Evolutionary conservation across 2,888 invertebrate genomes (phyloP).

Genomic region (Drosophila yooni): DNA sequence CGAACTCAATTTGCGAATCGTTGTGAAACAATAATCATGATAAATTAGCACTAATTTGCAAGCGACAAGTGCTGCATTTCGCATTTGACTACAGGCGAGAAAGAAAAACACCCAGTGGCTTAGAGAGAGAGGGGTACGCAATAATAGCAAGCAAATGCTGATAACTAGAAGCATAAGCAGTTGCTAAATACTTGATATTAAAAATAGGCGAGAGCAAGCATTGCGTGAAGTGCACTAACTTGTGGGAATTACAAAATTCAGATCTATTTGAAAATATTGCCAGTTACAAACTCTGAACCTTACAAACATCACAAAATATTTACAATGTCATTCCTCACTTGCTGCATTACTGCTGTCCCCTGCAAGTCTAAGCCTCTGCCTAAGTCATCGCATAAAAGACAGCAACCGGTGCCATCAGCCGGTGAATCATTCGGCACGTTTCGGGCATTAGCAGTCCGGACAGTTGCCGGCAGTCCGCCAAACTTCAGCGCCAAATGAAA

Average conservation of each 20-base stretch:
- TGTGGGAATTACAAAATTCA: not conserved
- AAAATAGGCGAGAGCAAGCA: constrained; percentile 8
- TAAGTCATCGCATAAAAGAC: constrained; percentile 5
- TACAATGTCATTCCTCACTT: not conserved
- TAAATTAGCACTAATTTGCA: constrained; percentile 75
- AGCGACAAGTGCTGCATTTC: constrained; percentile 60
- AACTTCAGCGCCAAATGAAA: constrained; percentile 62
- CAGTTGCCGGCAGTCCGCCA: constrained; percentile 37
- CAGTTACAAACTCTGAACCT: not conserved
- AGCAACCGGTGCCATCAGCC: constrained; percentile 20
- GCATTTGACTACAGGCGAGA: constrained; percentile 14
- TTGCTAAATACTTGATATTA: constrained; percentile 35
- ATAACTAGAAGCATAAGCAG: constrained; percentile 3
- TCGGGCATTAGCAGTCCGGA: constrained; percentile 69
- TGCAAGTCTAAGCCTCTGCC: constrained; percentile 30
- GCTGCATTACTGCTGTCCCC: not conserved
- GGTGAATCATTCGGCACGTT: constrained; percentile 64
- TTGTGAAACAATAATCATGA: constrained; percentile 77
- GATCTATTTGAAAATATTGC: constrained; percentile 2
- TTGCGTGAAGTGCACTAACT: constrained; percentile 4
- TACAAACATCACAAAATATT: not conserved
- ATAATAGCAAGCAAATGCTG: not conserved
- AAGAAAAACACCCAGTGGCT: constrained; percentile 32
- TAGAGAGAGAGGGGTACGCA: constrained; percentile 1
- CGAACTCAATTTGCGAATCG: constrained; percentile 67